These are phyloP conservation scores for Pycnonotus jocosus DNA, from an alignment of 2,113 vertebrate species.

Conservation along the genomic window DNA sequence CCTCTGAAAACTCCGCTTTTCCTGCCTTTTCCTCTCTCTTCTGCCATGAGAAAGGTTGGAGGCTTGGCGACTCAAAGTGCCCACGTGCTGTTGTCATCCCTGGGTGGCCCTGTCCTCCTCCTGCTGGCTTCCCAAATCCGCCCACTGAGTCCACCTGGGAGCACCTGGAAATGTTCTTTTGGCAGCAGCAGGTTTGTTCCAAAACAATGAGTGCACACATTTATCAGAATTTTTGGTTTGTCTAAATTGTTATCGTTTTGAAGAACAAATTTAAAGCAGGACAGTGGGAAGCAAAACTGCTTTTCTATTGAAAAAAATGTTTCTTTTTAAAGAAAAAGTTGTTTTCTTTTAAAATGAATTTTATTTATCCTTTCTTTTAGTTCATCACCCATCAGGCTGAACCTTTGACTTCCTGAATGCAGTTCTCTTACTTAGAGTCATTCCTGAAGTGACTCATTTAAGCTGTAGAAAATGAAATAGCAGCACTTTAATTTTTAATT, in stretches of 20 bases:
- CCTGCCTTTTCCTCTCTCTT: not conserved
- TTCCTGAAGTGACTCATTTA: not conserved
- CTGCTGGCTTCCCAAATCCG: not conserved
- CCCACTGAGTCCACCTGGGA: not conserved
- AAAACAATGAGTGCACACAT: accelerated
- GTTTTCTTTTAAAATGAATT: not conserved
- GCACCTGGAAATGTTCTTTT: not conserved
- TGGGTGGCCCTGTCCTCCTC: not conserved
- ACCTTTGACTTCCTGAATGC: not conserved
- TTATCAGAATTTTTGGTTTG: not conserved
- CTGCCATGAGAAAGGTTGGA: not conserved
- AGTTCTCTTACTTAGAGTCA: not conserved
- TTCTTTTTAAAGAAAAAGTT: not conserved
- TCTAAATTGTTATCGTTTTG: not conserved
- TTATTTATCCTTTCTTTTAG: not conserved
- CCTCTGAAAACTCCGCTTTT: not conserved
- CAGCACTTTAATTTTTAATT: not conserved
- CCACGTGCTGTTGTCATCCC: accelerated
- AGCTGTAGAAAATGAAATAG: not conserved
- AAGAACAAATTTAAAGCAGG: not conserved
- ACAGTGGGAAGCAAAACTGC: not conserved
- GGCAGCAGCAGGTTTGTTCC: not conserved
- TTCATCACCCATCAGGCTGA: not conserved
- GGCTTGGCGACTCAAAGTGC: not conserved
- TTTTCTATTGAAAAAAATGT: not conserved